These are phyloP conservation scores for Lasiommata megera DNA, from an alignment of 2,888 invertebrate species.

Conservation along the genomic window DNA sequence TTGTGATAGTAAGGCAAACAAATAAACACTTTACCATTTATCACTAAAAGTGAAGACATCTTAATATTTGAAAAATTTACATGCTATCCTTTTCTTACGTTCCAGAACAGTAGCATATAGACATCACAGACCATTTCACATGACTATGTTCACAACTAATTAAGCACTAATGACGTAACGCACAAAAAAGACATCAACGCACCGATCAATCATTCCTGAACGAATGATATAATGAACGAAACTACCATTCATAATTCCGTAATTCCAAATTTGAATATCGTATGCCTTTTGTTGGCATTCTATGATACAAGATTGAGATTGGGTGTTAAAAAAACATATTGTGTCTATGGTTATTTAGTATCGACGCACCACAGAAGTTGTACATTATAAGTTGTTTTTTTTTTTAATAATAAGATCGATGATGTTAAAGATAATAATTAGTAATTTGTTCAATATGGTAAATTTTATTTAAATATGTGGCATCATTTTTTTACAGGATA, in stretches of 20 bases:
- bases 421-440: too few relatives aligned
- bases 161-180: slow-evolving; percentile 36
- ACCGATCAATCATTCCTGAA: slow-evolving; percentile 36
- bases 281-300: slow-evolving; percentile 31
- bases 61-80: background rate
- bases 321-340: background rate
- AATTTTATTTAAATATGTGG: too few relatives aligned
- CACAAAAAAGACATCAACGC: slow-evolving; percentile 36
- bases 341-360: slow-evolving; percentile 1
- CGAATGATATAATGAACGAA: slow-evolving; percentile 33
- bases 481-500: too few relatives aligned
- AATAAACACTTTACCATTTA: too few relatives aligned
- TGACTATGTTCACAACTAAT: slow-evolving; percentile 27
- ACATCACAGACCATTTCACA: slow-evolving; percentile 9
- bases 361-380: background rate
- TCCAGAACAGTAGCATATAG: background rate
- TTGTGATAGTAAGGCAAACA: too few relatives aligned
- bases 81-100: background rate
- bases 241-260: slow-evolving; percentile 63
- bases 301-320: slow-evolving; percentile 63
- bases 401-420: too few relatives aligned
- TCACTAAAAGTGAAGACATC: background rate
- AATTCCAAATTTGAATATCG: slow-evolving; percentile 69
- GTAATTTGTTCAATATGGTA: too few relatives aligned
- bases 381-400: too few relatives aligned